These are phyloP conservation scores for Aurelia sp. DNA, from an alignment of 30 jellyfish, hydroid and myxozoan species.

Conservation along the genomic window DNA sequence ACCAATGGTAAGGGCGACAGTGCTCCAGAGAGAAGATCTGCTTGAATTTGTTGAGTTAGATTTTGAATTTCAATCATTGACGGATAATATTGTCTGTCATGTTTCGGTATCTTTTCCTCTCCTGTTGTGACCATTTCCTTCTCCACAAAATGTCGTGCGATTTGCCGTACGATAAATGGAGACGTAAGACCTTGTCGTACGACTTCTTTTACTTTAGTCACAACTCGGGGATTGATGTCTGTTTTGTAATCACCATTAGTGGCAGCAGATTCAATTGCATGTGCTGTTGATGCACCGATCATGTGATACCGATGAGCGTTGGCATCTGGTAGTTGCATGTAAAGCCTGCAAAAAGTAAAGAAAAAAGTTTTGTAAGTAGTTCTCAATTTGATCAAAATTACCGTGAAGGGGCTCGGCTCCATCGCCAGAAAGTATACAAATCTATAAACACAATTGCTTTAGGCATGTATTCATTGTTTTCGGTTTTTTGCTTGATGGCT, in stretches of 20 bases:
- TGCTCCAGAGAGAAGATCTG: slow-evolving; percentile 82
- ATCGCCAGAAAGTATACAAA: no score
- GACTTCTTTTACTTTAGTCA: slow-evolving; percentile 74
- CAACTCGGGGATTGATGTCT: slow-evolving; percentile 82
- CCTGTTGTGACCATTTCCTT: slow-evolving; percentile 72
- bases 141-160: slow-evolving; percentile 90
- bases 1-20: slow-evolving; percentile 88
- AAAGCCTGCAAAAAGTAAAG: slow-evolving; percentile 43
- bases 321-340: slow-evolving; percentile 93
- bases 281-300: slow-evolving; percentile 65
- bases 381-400: no score
- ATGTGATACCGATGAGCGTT: slow-evolving; percentile 89
- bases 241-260: slow-evolving; percentile 44
- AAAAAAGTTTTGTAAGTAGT: not conserved
- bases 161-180: slow-evolving; percentile 87
- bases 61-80: slow-evolving; percentile 94
- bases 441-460: no score
- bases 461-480: no score
- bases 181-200: slow-evolving; percentile 89
- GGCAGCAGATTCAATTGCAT: slow-evolving; percentile 26
- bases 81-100: slow-evolving; percentile 83
- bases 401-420: no score
- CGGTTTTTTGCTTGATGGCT: no score
- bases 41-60: slow-evolving; percentile 84
- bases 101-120: slow-evolving; percentile 74